A percentile compares a stretch with the other conserved stretches of the same genome.
phyloP scores from a whole-genome alignment of 1,140 invertebrate species.

The Andrena cerasifolii region DNA sequence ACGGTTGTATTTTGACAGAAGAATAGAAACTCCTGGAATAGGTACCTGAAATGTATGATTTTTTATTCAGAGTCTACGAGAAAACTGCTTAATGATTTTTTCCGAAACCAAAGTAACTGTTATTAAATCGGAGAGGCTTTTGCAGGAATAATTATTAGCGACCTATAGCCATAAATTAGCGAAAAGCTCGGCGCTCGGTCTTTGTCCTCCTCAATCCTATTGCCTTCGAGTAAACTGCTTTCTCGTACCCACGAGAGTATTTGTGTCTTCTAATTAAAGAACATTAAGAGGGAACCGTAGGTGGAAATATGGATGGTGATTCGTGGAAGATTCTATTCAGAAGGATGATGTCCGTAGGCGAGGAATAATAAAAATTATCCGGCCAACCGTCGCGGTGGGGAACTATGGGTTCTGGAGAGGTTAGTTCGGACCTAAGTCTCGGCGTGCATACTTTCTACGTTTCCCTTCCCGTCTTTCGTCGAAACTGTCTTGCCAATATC shows the following conservation, averaged over 20 bases:
- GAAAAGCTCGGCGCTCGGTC: background rate
- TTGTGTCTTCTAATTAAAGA: constrained; percentile 6
- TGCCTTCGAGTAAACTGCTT: background rate
- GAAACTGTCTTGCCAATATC: constrained; percentile 28
- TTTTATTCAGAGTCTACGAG: too few species aligned
- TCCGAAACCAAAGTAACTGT: background rate
- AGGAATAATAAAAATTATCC: constrained; percentile 59
- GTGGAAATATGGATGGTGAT: constrained; percentile 15
- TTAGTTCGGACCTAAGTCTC: constrained; percentile 34
- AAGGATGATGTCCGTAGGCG: constrained; percentile 35
- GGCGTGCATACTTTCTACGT: constrained; percentile 16
- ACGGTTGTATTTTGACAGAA: background rate
- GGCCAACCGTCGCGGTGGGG: constrained; percentile 53
- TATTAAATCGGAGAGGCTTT: background rate
- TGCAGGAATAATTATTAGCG: constrained; percentile 7
- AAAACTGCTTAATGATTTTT: background rate
- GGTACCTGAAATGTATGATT: too few species aligned
- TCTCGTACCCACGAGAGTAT: background rate
- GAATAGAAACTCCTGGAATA: background rate
- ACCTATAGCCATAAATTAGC: background rate
- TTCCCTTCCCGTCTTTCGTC: background rate
- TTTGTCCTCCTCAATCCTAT: background rate
- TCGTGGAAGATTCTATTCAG: constrained; percentile 30
- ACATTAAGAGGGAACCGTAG: constrained; percentile 23
- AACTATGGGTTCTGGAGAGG: constrained; percentile 25